Percentiles rank a stretch among this genome's conserved stretches.
These are phyloP conservation scores for Smutsia gigantea DNA, from an alignment of 2,797 vertebrate species.

Conservation along the genomic window DNA sequence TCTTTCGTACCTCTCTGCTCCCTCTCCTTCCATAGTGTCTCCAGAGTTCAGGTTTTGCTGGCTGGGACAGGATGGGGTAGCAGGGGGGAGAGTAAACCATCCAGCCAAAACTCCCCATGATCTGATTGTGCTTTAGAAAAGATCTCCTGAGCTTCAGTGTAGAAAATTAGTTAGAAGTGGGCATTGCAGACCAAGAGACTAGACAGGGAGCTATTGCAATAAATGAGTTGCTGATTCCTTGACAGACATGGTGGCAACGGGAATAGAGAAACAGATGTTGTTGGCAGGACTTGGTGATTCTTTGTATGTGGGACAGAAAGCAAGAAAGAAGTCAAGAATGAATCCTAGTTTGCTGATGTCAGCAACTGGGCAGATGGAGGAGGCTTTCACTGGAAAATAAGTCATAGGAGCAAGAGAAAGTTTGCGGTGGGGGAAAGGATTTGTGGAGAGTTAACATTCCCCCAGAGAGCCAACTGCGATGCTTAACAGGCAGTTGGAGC, in stretches of 20 bases:
- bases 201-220: not conserved
- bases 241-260: not conserved
- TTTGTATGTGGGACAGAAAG: not conserved
- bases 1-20: not conserved
- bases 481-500: not conserved
- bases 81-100: not conserved
- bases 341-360: not conserved
- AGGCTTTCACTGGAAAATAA: not conserved
- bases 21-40: not conserved
- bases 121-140: not conserved
- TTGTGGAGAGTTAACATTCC: not conserved
- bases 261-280: not conserved
- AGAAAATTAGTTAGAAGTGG: not conserved
- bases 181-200: not conserved
- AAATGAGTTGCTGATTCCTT: not conserved
- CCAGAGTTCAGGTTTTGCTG: not conserved
- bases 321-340: not conserved
- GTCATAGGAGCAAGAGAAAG: not conserved
- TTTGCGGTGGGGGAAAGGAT: not conserved
- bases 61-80: not conserved
- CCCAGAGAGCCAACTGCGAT: not conserved
- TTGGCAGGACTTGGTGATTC: not conserved
- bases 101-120: not conserved
- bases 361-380: not conserved
- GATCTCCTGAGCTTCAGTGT: not conserved